Evolutionary conservation across 2,888 invertebrate species (phyloP).

Genomic region (Dusona sp.): DNA sequence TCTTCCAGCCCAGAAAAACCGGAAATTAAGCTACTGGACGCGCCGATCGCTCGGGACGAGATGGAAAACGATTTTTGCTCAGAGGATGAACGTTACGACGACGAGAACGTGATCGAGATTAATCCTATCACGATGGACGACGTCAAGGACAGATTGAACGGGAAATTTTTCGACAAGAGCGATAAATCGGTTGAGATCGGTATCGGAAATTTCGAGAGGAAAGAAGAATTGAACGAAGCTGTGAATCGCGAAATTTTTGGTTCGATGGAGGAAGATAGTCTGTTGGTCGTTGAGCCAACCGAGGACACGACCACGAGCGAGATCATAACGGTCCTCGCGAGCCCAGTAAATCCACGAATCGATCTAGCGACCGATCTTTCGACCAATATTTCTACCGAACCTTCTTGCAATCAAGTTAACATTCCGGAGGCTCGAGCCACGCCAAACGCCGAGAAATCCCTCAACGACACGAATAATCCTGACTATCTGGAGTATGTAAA

Average conservation of each 20-base stretch:
- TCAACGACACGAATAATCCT: slow-evolving; percentile 80
- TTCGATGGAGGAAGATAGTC: slow-evolving; percentile 87
- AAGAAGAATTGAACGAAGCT: slow-evolving; percentile 84
- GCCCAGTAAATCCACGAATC: slow-evolving; percentile 84
- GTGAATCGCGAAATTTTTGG: slow-evolving; percentile 78
- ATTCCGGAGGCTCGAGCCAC: neutral
- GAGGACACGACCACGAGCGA: slow-evolving; percentile 87
- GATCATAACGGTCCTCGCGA: slow-evolving; percentile 86
- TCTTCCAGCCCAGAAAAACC: slow-evolving; percentile 60
- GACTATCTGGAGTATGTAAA: slow-evolving; percentile 88
- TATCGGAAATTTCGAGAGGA: slow-evolving; percentile 64
- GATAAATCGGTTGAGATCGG: slow-evolving; percentile 48
- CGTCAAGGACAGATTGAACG: slow-evolving; percentile 77
- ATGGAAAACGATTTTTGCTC: slow-evolving; percentile 79
- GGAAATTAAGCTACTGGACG: slow-evolving; percentile 67
- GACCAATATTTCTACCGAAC: slow-evolving; percentile 18
- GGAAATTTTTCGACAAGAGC: slow-evolving; percentile 70
- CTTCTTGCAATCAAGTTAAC: neutral
- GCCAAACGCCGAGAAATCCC: slow-evolving; percentile 66
- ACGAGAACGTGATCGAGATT: slow-evolving; percentile 80
- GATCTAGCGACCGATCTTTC: slow-evolving; percentile 56
- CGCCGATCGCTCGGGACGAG: slow-evolving; percentile 81
- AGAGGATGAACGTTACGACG: slow-evolving; percentile 76
- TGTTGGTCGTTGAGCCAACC: slow-evolving; percentile 86
- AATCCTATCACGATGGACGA: slow-evolving; percentile 82